Evolutionary conservation across 2,888 invertebrate species (phyloP).

Genomic region (Tanytarsus gracilentus): DNA sequence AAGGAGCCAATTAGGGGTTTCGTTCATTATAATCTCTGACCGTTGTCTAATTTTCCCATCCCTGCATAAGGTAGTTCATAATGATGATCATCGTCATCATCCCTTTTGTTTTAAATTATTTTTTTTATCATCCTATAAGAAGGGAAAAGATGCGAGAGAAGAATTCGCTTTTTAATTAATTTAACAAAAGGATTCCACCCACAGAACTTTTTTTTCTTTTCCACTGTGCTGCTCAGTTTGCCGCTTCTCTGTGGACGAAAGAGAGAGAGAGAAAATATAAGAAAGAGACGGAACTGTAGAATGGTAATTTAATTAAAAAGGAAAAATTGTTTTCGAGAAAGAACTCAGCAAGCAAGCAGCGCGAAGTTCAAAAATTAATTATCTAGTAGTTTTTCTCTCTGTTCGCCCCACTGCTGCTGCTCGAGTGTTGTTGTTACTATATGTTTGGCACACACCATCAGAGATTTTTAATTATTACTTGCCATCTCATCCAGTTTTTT

Average conservation of each 20-base stretch:
- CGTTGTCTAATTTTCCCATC: no score
- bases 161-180: slow-evolving; percentile 24
- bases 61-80: no score
- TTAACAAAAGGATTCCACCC: slow-evolving; percentile 27
- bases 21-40: no score
- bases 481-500: background rate
- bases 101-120: no score
- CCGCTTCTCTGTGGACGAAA: slow-evolving; percentile 1
- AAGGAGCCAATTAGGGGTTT: no score
- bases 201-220: background rate
- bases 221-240: background rate
- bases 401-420: background rate
- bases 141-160: background rate
- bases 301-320: slow-evolving; percentile 29
- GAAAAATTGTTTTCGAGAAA: slow-evolving; percentile 5
- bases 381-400: slow-evolving; percentile 13
- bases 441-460: no score
- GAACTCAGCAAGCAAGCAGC: background rate
- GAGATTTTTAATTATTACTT: background rate
- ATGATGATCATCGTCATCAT: no score
- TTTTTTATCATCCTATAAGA: no score
- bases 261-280: no score
- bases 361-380: slow-evolving; percentile 16
- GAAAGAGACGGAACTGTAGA: no score
- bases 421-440: no score